Evolutionary conservation across 1,140 invertebrate species (phyloP), one percentile per base, ranked within the genome.

Genomic region (Drosophila baimaii): DNA sequence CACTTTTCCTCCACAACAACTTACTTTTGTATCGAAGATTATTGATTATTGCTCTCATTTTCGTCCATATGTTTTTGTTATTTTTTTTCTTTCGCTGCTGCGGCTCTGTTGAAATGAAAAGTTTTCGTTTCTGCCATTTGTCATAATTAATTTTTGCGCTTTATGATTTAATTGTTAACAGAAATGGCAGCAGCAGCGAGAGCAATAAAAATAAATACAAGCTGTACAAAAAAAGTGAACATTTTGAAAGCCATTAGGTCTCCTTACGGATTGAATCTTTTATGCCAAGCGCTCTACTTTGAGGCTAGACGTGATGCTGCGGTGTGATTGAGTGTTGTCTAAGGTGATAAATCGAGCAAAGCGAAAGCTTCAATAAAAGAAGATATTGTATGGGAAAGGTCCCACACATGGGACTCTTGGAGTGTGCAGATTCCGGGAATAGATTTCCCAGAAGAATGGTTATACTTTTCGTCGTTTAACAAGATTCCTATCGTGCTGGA

Each of bases 91-190:
- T 23, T 46, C 25, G n/a, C n/a, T 44, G n/a, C 37, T 71, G 13
- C 29, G 10, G 15, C 39, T 49, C 25, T 47, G 59, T 44, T 65
- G 63, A 85, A 86, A 85, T 72, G 79, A 86, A 82, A 79, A 83
- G 83, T 83, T 86, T 86, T 86, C 49, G 76, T 68, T 73, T 63
- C n/a, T 46, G 57, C 72, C 64, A 83, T 88, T 88, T 89, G 83
- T 77, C 84, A 83, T 88, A 89, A 88, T 88, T 88, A 88, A 77
- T 77, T 86, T 79, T 65, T 73, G 76, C 65, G 75, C 75, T 77
- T 66, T 88, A 79, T 71, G 73, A 86, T 78, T 85, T 79, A 82
- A 76, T 81, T 81, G 52, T 71, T 49, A 17, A 21, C 21, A 71
- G 65, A 71, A 71, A 71, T 47, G 33, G 51, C 64, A 39, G n/a